Evolutionary conservation across 1,140 invertebrate genomes (phyloP).

Genomic region (Bombus superbus): DNA sequence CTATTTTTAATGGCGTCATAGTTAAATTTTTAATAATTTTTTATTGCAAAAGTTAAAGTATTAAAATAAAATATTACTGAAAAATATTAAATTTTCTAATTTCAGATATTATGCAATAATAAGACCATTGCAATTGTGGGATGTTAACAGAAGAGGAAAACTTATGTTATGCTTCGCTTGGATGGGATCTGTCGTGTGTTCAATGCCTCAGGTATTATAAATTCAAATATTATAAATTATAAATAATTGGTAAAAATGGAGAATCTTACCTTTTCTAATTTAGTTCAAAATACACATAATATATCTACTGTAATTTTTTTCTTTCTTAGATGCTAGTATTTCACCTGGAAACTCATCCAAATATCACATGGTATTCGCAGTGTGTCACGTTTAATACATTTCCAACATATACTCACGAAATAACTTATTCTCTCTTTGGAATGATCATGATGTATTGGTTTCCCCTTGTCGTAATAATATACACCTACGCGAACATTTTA

Average conservation of each 20-base stretch:
- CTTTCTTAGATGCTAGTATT: slow-evolving; percentile 88
- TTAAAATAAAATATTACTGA: neutral
- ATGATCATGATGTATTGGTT: slow-evolving; percentile 93
- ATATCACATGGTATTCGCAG: slow-evolving; percentile 89
- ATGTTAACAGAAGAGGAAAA: slow-evolving; percentile 87
- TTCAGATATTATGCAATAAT: slow-evolving; percentile 93
- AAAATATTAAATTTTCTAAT: neutral
- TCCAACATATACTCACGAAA: slow-evolving; percentile 86
- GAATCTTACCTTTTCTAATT: neutral
- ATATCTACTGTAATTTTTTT: neutral
- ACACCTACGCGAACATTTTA: slow-evolving; percentile 93
- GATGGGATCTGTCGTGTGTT: slow-evolving; percentile 90
- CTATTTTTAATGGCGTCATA: no score
- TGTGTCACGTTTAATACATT: slow-evolving; percentile 91
- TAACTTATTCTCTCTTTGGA: slow-evolving; percentile 89
- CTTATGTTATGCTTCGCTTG: slow-evolving; percentile 90
- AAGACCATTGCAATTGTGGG: slow-evolving; percentile 88
- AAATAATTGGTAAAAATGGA: neutral
- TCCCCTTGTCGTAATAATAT: slow-evolving; percentile 92
- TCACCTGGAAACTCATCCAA: slow-evolving; percentile 90
- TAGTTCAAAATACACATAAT: neutral
- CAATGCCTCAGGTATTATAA: slow-evolving; percentile 90
- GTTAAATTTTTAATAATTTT: no score
- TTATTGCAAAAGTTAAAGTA: no score
- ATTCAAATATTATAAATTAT: no score